Base-by-base conservation (phyloP, 2,113 vertebrate genomes). In the Pluvialis apricaria region DNA sequence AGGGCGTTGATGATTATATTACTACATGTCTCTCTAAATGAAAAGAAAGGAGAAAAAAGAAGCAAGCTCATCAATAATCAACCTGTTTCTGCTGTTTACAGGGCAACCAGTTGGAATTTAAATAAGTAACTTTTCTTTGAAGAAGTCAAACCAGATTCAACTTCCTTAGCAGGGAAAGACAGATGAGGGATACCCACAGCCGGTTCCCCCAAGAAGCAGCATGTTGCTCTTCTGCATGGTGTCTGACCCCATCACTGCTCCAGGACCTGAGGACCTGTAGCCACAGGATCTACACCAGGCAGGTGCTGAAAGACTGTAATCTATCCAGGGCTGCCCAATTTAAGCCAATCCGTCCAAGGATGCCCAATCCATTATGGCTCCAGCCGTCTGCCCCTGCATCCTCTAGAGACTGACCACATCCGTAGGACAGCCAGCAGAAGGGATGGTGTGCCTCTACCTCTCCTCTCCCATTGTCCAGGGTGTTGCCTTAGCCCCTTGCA, bases 1-100 rank as follows among this genome's bases (percentile, higher is more conserved):
- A 97, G 75, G 94, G 61, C 66, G 94, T 70, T 91, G 58, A 79
- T 94, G 69, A 87, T 90, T 93, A 65, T 80, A 77, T 90, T 93
- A 70, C 62, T 61, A 31, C 45, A 73, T 79, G 45, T 85, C 94
- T 90, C 77, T 84, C 69, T 68, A 87, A 96, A 86, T 26, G 25
- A 91, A 91, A 94, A 91, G 32, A 55, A 78, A 73, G 15, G 8
- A 0, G 16, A 25, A 28, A 51, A 75, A 79, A 54, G 7, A 79
- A 76, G 42, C 25, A 57, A 82, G 69, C 70, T 94, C 70, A 77
- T 54, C 54, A 72, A 91, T 96, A 65, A 89, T 70, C 78, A 94
- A 61, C 22, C 28, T 13, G 2, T 82, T 91, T 94, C 77, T 82
- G 34, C 66, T 94, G 61, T 91, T 89, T 84, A 83, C 36, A 62